phyloP scores from a whole-genome alignment of 2,888 invertebrate species.

The Vesta saturnalis region DNA sequence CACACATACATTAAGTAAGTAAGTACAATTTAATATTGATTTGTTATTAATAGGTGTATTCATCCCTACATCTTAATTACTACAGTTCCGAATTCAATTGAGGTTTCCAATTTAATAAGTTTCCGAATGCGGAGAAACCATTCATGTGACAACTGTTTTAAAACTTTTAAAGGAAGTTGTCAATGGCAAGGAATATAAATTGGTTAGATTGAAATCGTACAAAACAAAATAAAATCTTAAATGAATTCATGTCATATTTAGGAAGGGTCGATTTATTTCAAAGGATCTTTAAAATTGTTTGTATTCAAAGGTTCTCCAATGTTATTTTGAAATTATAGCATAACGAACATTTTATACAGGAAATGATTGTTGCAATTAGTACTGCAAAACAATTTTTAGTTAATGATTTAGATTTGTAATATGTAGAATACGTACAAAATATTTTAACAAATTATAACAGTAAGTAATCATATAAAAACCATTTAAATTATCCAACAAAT shows the following conservation, averaged over 20 bases:
- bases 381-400: too few species aligned
- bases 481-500: too few species aligned
- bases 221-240: neutral
- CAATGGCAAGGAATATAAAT: neutral
- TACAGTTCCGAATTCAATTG: neutral
- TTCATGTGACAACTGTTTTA: neutral
- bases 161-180: constrained; percentile 1
- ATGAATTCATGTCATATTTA: neutral
- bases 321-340: too few species aligned
- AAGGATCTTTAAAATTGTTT: neutral
- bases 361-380: too few species aligned
- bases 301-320: neutral
- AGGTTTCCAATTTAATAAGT: neutral
- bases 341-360: too few species aligned
- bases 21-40: neutral
- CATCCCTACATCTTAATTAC: neutral
- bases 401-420: too few species aligned
- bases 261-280: neutral
- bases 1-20: too few species aligned
- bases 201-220: neutral
- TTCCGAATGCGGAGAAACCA: neutral
- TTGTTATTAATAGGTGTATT: neutral
- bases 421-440: too few species aligned
- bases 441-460: too few species aligned
- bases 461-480: too few species aligned